phyloP scores from a whole-genome alignment of 2,888 invertebrate species.

The Julus scandinavius region DNA sequence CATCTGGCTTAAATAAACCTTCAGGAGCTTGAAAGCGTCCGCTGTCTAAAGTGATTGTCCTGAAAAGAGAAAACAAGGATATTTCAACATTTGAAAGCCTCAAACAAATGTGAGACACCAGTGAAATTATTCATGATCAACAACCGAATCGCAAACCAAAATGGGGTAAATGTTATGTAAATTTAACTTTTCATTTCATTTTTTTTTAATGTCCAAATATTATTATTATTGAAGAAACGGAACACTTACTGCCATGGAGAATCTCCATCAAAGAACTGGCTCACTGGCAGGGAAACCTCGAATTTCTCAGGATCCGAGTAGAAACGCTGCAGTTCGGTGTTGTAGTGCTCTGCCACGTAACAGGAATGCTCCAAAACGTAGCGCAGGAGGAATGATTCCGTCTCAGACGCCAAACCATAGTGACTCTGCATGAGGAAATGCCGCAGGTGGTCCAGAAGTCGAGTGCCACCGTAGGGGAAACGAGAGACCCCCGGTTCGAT shows the following conservation, averaged over 20 bases:
- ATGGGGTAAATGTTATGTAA: background rate
- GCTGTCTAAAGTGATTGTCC: slow-evolving; percentile 63
- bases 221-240: background rate
- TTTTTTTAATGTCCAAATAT: background rate
- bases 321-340: slow-evolving; percentile 65
- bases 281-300: slow-evolving; percentile 60
- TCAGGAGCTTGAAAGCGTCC: slow-evolving; percentile 68
- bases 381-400: slow-evolving; percentile 68
- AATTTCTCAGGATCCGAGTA: slow-evolving; percentile 64
- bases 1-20: slow-evolving; percentile 70
- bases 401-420: slow-evolving; percentile 62
- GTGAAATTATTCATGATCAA: no score
- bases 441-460: slow-evolving; percentile 67
- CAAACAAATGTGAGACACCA: background rate
- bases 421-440: slow-evolving; percentile 66
- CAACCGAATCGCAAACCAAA: background rate
- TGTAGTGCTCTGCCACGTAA: slow-evolving; percentile 68
- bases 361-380: slow-evolving; percentile 68
- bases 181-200: background rate
- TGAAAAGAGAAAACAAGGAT: slow-evolving; percentile 56
- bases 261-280: slow-evolving; percentile 61
- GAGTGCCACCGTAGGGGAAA: slow-evolving; percentile 70
- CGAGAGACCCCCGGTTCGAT: slow-evolving; percentile 69
- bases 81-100: background rate
- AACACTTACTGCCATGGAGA: slow-evolving; percentile 61